These are phyloP conservation scores for Myotis davidii DNA, from an alignment of 2,113 vertebrate genomes.

Conservation along the genomic window DNA sequence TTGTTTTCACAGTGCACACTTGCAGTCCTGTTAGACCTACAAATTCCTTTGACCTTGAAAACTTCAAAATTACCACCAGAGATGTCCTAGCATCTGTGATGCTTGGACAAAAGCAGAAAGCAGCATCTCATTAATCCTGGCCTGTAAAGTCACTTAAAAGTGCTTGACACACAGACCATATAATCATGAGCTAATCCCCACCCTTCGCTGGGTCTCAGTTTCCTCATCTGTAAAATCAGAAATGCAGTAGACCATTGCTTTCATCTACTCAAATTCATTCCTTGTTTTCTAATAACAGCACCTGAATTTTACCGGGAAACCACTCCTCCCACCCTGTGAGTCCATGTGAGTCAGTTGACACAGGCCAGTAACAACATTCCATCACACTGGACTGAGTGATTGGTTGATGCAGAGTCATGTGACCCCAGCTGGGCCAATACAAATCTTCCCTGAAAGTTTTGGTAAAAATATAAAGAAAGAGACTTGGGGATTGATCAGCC, in stretches of 20 bases:
- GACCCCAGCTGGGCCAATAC: neutral
- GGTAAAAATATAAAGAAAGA: neutral
- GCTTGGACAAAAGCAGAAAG: neutral
- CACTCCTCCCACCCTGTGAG: neutral
- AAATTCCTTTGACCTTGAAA: slow-evolving; percentile 69
- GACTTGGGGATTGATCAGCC: neutral
- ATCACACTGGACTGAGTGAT: neutral
- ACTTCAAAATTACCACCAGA: slow-evolving; percentile 77
- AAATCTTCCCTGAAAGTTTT: slow-evolving; percentile 19
- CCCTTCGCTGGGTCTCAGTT: neutral
- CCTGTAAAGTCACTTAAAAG: neutral
- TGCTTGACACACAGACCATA: neutral
- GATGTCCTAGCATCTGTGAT: slow-evolving; percentile 27
- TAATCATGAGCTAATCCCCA: neutral
- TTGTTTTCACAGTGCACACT: neutral
- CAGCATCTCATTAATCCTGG: neutral
- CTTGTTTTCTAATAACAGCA: neutral
- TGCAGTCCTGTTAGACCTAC: neutral
- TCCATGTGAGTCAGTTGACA: neutral
- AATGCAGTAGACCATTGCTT: neutral
- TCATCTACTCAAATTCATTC: neutral
- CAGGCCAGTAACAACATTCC: neutral
- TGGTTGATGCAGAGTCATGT: neutral
- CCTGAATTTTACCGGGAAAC: neutral
- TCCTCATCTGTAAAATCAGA: slow-evolving; percentile 19